Evolutionary conservation across 2,797 vertebrate species (phyloP).

Genomic region (Pantherophis alleghaniensis): DNA sequence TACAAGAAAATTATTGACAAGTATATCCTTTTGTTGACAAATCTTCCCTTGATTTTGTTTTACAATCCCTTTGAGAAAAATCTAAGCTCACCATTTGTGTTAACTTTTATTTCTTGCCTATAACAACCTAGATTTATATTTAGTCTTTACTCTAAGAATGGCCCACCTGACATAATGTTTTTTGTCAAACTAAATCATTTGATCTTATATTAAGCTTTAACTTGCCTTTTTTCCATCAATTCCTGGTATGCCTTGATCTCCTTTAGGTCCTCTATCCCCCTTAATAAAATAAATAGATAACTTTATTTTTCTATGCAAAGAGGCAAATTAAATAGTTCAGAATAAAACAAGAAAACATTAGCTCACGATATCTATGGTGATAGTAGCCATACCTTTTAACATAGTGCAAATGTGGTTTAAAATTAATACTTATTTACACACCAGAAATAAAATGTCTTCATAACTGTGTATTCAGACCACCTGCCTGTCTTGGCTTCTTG

Average conservation of each 20-base stretch:
- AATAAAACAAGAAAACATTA: background rate
- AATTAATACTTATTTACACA: background rate
- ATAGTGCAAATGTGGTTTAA: background rate
- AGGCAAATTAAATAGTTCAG: background rate
- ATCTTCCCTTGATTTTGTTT: background rate
- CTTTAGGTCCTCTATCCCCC: constrained; percentile 83
- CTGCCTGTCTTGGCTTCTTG: background rate
- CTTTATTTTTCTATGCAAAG: constrained; percentile 14
- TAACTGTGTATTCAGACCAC: background rate
- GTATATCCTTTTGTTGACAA: background rate
- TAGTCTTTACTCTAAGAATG: background rate
- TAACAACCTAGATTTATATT: background rate
- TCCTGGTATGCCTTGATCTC: constrained; percentile 81
- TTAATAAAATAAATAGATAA: constrained; percentile 59
- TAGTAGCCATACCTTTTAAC: background rate
- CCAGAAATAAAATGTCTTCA: background rate
- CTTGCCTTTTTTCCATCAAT: constrained; percentile 85
- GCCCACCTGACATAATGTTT: background rate
- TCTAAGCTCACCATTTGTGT: background rate
- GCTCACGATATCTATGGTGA: background rate
- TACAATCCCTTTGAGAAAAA: background rate
- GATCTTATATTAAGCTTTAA: constrained; percentile 23
- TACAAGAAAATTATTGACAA: background rate
- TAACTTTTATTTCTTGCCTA: background rate
- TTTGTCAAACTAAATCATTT: background rate